Base-by-base conservation (phyloP, 2,113 vertebrate genomes). In the Pituophis catenifer region DNA sequence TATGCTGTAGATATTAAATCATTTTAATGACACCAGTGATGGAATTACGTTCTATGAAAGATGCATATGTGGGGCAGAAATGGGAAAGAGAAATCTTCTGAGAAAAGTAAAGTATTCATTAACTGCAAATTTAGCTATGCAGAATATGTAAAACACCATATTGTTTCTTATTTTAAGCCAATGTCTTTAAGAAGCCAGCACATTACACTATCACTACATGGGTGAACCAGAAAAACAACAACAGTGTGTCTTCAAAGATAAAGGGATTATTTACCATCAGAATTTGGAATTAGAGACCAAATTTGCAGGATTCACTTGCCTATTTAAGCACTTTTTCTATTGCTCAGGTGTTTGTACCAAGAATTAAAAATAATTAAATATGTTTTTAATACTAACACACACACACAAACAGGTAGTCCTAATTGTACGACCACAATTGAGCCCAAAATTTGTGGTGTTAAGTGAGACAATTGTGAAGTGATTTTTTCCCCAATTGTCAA, bases 21-120 rank as follows among this genome's bases (percentile, higher is more conserved):
- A 62, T 54, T 54, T n/a, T 62, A 26, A 94, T 23, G 33, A 94
- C 57, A 94, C n/a, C 8, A 48, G 48, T 62, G 90, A 94, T 94
- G 23, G 90, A 94, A 92, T 90, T 86, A 55, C 70, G 75, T 91
- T 88, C 92, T n/a, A 62, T 23, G 87, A 91, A 91, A 53, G 23
- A 89, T 38, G 86, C n/a, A 88, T 70, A 58, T 9, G 21, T 89
- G 58, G n/a, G 65, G 65, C 15, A 59, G 21, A 59, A 58, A 58
- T 44, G 29, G 88, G 85, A 59, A 85, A 55, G 17, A 58, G 88
- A 52, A n/a, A 89, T 21, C 88, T 58, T 85, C 87, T 26, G 5
- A 33, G 33, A 44, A 85, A 48, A n/a, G 65, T 3, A 59, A 52
- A 26, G 53, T 5, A 5, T 44, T 26, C 29, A 50, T 86, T 58